Base-by-base conservation (phyloP, 2,797 vertebrate genomes). In the Phrynocephalus guinanensis region DNA sequence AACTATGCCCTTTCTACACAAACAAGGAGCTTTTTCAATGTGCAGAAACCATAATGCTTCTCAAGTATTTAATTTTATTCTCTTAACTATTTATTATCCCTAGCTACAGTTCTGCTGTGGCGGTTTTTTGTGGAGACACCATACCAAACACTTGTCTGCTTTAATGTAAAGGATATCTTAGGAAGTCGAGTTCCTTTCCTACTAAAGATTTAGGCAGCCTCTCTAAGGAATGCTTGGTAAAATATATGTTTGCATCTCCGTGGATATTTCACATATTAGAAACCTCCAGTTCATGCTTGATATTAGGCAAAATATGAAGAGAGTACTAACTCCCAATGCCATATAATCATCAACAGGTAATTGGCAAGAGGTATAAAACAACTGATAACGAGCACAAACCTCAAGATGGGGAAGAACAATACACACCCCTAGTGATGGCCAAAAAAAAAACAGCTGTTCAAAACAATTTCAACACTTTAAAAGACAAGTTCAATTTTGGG, bases 21-120 rank as follows among this genome's bases (percentile, higher is more conserved):
- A 67, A n/a, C 78, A 81, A 70, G 30, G 48, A 75, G 72, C 48
- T 83, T 89, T 76, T 95, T 93, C 90, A 87, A 89, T n/a, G 87
- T 90, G 84, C 18, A 91, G 81, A 71, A 82, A 85, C 24, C 67
- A 70, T 82, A 83, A 92, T 26, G 0, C 0, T 71, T 91, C 50
- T 86, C 15, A 87, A 89, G 84, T 93, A 84, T 75, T 86, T 48
- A 52, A 88, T 86, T 84, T 20, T 67, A 89, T 89, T 83, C 78
- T 5, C 68, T 88, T 24, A 22, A 76, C 87, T 85, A 86, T 79
- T 86, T 79, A 7, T 50, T 83, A 52, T 86, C 15, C 24, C 26
- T 56, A 13, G 52, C 13, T 56, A 56, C 52, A 56, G 52, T 56
- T 56, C 13, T n/a, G 86, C 93, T 87, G 72, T 11, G 77, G 28